Evolutionary conservation across 2,113 vertebrate genomes (phyloP).

Genomic region (Ctenomys sociabilis): DNA sequence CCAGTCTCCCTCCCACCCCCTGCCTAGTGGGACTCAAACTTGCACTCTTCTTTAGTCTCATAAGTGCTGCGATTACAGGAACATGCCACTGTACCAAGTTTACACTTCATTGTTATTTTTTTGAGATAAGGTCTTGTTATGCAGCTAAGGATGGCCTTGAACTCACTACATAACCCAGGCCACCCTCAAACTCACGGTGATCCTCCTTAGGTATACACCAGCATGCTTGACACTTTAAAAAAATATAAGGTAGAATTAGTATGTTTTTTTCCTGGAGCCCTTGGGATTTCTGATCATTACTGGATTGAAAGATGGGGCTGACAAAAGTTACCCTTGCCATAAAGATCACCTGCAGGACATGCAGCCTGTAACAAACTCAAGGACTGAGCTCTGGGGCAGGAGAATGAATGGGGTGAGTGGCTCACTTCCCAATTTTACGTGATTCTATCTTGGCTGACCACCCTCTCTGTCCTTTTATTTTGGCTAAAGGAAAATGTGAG

Average conservation of each 20-base stretch:
- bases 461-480: conserved; percentile 23
- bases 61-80: background rate
- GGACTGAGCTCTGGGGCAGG: background rate
- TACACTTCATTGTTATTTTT: background rate
- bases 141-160: background rate
- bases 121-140: background rate
- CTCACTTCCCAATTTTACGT: background rate
- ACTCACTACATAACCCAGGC: background rate
- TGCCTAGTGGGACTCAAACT: background rate
- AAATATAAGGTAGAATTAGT: background rate
- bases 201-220: background rate
- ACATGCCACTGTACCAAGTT: background rate
- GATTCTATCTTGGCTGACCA: background rate
- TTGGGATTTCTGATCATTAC: conserved; percentile 14
- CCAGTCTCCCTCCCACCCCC: background rate
- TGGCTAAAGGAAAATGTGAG: conserved; percentile 38
- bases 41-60: background rate
- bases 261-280: background rate
- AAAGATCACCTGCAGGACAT: background rate
- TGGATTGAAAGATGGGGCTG: background rate
- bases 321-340: background rate
- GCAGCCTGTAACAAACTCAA: background rate
- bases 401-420: background rate
- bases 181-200: background rate
- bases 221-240: background rate